Evolutionary conservation across 2,797 vertebrate genomes (phyloP).

Genomic region (Semotilus atromaculatus): DNA sequence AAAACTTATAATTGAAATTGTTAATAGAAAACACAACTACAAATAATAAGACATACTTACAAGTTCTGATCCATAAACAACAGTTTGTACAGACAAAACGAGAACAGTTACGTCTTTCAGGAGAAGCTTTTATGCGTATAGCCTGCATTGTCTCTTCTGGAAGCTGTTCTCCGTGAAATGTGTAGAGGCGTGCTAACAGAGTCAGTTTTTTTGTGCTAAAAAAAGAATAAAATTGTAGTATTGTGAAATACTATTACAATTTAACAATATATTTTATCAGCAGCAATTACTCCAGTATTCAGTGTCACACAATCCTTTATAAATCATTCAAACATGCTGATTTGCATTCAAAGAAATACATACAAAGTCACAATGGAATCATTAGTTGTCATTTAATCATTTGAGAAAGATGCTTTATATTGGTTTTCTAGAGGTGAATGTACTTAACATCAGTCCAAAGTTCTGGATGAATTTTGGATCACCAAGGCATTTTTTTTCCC

Average conservation of each 20-base stretch:
- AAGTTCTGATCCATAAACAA: too few species aligned
- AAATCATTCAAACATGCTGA: background rate
- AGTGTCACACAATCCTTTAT: background rate
- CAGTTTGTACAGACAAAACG: too few species aligned
- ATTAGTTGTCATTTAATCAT: background rate
- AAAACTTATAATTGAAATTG: too few species aligned
- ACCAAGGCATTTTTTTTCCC: constrained; percentile 10
- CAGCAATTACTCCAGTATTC: background rate
- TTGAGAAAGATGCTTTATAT: background rate
- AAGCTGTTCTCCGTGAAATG: too few species aligned
- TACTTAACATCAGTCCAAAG: constrained; percentile 1
- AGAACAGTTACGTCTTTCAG: too few species aligned
- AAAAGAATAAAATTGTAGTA: background rate
- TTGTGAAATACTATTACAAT: background rate
- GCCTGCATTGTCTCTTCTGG: too few species aligned
- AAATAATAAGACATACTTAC: too few species aligned
- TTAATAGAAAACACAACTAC: too few species aligned
- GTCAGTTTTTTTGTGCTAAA: background rate
- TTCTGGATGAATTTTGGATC: constrained; percentile 12
- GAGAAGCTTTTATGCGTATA: too few species aligned
- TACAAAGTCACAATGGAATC: background rate
- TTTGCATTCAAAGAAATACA: background rate
- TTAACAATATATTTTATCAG: background rate
- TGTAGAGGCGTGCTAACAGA: background rate
- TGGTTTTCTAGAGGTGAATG: constrained; percentile 3